A percentile compares a stretch with the other conserved stretches of the same genome.
phyloP scores from a whole-genome alignment of 2,113 vertebrate species.

The Engystomops pustulosus region DNA sequence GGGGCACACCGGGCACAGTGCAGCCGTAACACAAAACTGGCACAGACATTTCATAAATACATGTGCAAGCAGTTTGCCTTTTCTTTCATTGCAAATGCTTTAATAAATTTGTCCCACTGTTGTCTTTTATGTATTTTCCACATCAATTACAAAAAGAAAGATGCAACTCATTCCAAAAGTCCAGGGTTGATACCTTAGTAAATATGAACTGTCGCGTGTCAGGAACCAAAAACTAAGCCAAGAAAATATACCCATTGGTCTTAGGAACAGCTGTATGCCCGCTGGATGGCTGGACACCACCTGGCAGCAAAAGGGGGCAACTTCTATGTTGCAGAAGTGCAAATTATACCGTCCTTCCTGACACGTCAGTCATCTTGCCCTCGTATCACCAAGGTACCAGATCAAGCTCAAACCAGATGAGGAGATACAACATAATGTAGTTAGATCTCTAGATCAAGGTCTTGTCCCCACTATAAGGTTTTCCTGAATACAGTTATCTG shows the following conservation, averaged over 20 bases:
- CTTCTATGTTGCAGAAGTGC: conserved; percentile 80
- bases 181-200: no score
- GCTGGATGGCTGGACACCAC: conserved; percentile 88
- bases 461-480: not conserved
- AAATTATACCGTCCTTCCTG: conserved; percentile 85
- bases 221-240: not conserved
- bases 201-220: no score
- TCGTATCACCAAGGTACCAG: conserved; percentile 87
- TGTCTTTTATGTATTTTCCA: no score
- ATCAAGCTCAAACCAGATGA: conserved; percentile 91
- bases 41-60: no score
- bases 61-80: no score
- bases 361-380: conserved; percentile 81
- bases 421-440: not conserved
- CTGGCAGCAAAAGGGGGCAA: conserved; percentile 86
- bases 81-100: no score
- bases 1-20: no score
- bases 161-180: no score
- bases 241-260: not conserved
- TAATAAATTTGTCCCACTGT: no score
- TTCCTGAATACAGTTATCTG: no score
- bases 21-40: no score
- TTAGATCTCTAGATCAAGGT: not conserved
- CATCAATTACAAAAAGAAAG: no score
- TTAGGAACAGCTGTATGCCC: conserved; percentile 89